Evolutionary conservation across 2,113 vertebrate species (phyloP), one percentile per base, ranked within the genome.

Genomic region (Gymnocephalus cernua): DNA sequence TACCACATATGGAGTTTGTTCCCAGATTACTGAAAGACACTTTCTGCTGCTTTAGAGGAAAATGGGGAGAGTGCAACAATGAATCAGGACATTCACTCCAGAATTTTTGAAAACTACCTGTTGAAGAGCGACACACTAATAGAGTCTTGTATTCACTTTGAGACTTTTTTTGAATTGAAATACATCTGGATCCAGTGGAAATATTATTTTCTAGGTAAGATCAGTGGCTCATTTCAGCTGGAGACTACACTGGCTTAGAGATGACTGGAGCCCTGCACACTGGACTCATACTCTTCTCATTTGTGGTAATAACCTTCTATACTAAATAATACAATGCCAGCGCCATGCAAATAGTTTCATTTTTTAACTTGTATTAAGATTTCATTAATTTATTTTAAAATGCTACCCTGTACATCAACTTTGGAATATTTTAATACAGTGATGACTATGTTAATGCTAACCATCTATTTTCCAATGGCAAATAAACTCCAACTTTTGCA

Each of bases 221-320:
- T 65, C 71, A 64, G 21, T 47, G 27, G 54, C 86, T 70, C 84
- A 23, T 79, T 84, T 77, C 56, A 67, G 54, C 23, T 74, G 71
- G 75, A 71, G 29, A 68, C 18, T 41, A 66, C 65, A 66, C 62
- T 67, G 73, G 44, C 66, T 35, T 56, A 67, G 90, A 89, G 80
- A 94, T 93, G 92, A 85, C 69, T 45, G 80, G 78, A 72, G 53
- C 56, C 21, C 75, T 90, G 71, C 67, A 86, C 19, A 72, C 74
- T 66, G 89, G 87, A 86, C 57, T 93, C 9, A 16, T 91, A 41
- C 66, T 94, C 65, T 67, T 88, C 73, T 80, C 71, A 0, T 58
- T 90, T 44, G 51, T 85, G 93, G 94, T 95, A 93, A 93, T 27
- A 48, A 59, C 73, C 8, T 63, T 70, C 13, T 79, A 11, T 53